Percentiles rank a stretch among this genome's conserved stretches.
These are phyloP conservation scores for Acholoe squamosa DNA, from an alignment of 2,888 invertebrate genomes.

Conservation along the genomic window DNA sequence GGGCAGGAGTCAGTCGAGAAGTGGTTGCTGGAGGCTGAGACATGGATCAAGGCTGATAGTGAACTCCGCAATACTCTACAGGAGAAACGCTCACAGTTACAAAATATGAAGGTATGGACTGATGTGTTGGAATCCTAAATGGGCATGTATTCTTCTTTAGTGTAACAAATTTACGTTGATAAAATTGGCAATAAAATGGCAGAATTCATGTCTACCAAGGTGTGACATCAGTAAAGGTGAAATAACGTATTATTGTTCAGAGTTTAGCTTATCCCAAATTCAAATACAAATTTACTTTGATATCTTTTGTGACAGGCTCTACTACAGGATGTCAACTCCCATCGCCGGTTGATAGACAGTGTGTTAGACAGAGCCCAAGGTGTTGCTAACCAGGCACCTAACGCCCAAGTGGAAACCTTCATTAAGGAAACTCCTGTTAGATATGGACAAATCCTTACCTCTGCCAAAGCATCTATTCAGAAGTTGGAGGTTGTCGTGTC, in stretches of 20 bases:
- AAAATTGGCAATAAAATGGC: too few species aligned
- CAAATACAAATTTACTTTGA: too few species aligned
- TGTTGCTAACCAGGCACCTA: constrained; percentile 87
- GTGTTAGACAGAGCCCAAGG: constrained; percentile 93
- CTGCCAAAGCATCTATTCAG: constrained; percentile 76
- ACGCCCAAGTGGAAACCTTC: constrained; percentile 77
- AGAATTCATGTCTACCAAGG: too few species aligned
- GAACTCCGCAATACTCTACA: constrained; percentile 93
- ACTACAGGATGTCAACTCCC: constrained; percentile 93
- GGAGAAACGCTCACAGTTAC: constrained; percentile 94
- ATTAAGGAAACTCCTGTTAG: constrained; percentile 76
- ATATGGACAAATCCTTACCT: constrained; percentile 76
- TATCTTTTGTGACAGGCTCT: constrained; percentile 85
- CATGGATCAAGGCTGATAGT: constrained; percentile 90
- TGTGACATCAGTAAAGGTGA: too few species aligned
- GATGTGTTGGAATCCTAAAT: too few species aligned
- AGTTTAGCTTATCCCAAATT: too few species aligned
- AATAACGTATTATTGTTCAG: too few species aligned
- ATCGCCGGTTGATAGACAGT: constrained; percentile 94
- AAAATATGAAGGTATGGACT: constrained; percentile 88
- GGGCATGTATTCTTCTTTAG: too few species aligned
- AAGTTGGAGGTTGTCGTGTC: constrained; percentile 89
- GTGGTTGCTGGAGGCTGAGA: constrained; percentile 91
- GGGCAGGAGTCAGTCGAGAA: constrained; percentile 90
- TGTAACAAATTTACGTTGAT: too few species aligned